A percentile compares a stretch with the other conserved stretches of the same genome.
These are phyloP conservation scores for Agelas oroides DNA, from an alignment of 37 sponge, comb jelly and placozoan species.

Conservation along the genomic window DNA sequence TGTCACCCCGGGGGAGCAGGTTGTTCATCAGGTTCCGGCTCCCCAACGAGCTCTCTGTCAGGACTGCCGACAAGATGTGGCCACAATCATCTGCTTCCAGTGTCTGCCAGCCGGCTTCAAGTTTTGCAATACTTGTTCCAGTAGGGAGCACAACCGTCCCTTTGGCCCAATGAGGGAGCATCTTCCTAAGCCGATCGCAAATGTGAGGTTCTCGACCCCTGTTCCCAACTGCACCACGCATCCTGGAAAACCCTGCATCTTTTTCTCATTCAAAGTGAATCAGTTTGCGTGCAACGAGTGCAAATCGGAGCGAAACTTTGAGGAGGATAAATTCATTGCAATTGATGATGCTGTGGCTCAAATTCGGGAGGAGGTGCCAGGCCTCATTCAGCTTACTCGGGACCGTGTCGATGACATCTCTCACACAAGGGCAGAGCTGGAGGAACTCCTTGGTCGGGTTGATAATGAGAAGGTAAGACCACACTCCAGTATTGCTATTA, in stretches of 20 bases:
- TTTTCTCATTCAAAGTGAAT: constrained; percentile 60
- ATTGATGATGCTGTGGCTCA: constrained; percentile 50
- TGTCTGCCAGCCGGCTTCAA: constrained; percentile 57
- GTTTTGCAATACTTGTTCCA: constrained; percentile 54
- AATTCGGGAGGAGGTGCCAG: constrained; percentile 38
- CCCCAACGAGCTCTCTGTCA: constrained; percentile 53
- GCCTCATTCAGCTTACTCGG: constrained; percentile 27
- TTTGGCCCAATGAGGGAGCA: constrained; percentile 53
- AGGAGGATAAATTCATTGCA: constrained; percentile 32
- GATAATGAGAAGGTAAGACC: constrained; percentile 34
- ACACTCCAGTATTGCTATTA: background rate
- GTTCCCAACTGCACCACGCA: constrained; percentile 47
- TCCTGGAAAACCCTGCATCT: constrained; percentile 31
- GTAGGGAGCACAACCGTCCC: constrained; percentile 44
- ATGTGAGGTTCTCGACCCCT: constrained; percentile 21
- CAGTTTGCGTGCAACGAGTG: constrained; percentile 69
- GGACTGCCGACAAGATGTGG: constrained; percentile 38
- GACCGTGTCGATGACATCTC: constrained; percentile 41
- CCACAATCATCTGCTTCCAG: constrained; percentile 63
- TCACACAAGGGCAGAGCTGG: constrained; percentile 46
- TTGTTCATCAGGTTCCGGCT: constrained; percentile 41
- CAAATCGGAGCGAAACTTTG: background rate
- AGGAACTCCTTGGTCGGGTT: constrained; percentile 19
- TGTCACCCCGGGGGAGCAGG: background rate
- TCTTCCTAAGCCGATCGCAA: constrained; percentile 41